Conservation (phyloP, 2,797 vertebrate species). For the Aphelocoma californica region DNA sequence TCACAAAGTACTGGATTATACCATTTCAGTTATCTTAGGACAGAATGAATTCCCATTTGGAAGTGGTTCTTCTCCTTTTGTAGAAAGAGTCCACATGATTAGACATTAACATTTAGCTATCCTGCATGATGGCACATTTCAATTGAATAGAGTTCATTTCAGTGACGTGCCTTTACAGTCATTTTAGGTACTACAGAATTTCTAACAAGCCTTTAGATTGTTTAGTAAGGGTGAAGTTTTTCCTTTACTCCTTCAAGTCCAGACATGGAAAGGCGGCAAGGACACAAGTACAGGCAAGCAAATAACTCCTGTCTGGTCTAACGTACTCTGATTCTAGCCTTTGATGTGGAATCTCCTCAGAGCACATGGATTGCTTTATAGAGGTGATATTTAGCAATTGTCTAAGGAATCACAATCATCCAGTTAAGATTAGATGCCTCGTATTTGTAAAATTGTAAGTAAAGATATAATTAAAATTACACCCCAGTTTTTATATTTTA, state of each 20-base stretch:
- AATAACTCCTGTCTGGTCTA: not conserved
- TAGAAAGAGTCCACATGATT: not conserved
- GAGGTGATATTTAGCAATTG: not conserved
- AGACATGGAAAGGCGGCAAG: not conserved
- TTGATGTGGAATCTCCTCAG: accelerated
- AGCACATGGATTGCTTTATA: not conserved
- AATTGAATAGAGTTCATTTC: not conserved
- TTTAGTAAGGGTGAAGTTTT: not conserved
- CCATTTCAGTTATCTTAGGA: not conserved
- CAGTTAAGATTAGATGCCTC: not conserved
- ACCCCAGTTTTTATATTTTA: not conserved
- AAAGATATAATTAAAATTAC: not conserved
- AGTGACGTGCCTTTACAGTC: accelerated
- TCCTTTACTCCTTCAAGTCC: not conserved
- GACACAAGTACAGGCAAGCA: not conserved
- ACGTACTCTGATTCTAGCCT: not conserved
- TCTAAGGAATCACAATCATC: not conserved
- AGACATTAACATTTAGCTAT: not conserved
- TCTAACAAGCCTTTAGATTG: not conserved
- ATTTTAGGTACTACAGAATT: not conserved
- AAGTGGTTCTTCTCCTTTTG: not conserved
- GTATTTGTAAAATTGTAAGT: not conserved
- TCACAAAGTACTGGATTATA: not conserved
- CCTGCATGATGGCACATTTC: not conserved
- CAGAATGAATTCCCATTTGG: not conserved